A percentile compares a stretch with the other conserved stretches of the same genome.
phyloP scores from a whole-genome alignment of 2,888 invertebrate genomes.

The Acanthosoma haemorrhoidale region DNA sequence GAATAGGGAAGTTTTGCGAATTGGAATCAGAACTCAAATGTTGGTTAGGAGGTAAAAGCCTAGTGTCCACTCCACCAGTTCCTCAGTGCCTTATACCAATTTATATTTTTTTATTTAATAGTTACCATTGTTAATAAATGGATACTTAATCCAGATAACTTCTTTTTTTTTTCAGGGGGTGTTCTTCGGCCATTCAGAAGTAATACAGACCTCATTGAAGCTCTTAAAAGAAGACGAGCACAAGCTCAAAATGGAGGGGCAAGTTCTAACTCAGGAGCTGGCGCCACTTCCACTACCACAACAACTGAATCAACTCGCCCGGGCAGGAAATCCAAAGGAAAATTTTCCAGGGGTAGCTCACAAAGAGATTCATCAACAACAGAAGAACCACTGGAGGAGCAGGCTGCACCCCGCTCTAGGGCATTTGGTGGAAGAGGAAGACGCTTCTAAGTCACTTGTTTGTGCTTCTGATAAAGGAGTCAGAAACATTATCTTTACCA shows the following conservation, averaged over 20 bases:
- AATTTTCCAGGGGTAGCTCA: constrained; percentile 29
- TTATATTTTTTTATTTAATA: too few relatives aligned
- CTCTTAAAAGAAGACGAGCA: constrained; percentile 40
- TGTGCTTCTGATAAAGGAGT: neutral
- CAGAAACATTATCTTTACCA: neutral
- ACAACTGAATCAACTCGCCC: constrained; percentile 18
- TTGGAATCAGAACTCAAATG: too few relatives aligned
- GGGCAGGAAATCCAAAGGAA: constrained; percentile 29
- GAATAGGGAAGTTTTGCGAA: too few relatives aligned
- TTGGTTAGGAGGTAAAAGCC: too few relatives aligned
- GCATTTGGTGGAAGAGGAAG: constrained; percentile 36
- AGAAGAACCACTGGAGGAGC: constrained; percentile 32
- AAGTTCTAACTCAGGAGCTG: constrained; percentile 18
- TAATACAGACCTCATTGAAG: constrained; percentile 42
- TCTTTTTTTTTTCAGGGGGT: constrained; percentile 31
- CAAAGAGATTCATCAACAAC: constrained; percentile 10
- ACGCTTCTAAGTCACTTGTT: constrained; percentile 30
- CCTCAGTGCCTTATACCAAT: too few relatives aligned
- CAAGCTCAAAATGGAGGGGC: constrained; percentile 31
- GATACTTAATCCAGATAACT: too few relatives aligned
- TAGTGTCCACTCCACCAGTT: too few relatives aligned
- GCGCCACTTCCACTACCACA: constrained; percentile 25
- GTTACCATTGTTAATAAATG: too few relatives aligned
- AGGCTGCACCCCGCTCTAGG: constrained; percentile 32
- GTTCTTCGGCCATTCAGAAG: constrained; percentile 41